Percentiles rank a stretch among this genome's conserved stretches.
Evolutionary conservation across 2,888 invertebrate genomes (phyloP).

Genomic region (Tenthredo distinguenda): DNA sequence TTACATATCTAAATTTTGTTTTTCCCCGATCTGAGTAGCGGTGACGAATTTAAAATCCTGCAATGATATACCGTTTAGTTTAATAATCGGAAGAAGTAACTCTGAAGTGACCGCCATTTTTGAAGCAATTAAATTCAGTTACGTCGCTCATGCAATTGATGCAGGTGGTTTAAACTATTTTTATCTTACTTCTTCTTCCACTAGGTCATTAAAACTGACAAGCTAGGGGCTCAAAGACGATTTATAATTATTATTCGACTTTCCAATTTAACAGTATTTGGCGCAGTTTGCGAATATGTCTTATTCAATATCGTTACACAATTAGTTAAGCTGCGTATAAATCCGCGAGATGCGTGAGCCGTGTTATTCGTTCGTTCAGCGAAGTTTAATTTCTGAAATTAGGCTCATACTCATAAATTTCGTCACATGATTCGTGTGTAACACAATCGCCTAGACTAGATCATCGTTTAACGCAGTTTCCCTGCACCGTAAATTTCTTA

Average conservation of each 20-base stretch:
- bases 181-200: neutral
- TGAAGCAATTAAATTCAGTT: constrained; percentile 7
- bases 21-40: neutral
- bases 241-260: neutral
- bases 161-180: neutral
- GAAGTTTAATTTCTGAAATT: neutral
- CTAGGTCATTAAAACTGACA: neutral
- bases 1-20: too few species aligned
- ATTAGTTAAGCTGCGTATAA: too few species aligned
- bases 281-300: neutral
- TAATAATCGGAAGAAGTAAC: neutral
- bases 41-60: neutral
- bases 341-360: neutral
- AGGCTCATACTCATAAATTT: neutral
- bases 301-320: neutral
- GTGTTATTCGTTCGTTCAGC: neutral
- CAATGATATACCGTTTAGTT: neutral
- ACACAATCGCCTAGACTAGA: neutral
- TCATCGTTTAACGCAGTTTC: neutral
- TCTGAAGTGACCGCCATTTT: neutral
- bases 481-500: neutral
- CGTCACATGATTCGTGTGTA: neutral
- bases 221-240: neutral
- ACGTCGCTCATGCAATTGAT: neutral
- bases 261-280: neutral